These are phyloP conservation scores for Maccullochella peelii DNA, from an alignment of 2,113 vertebrate genomes.

Conservation along the genomic window DNA sequence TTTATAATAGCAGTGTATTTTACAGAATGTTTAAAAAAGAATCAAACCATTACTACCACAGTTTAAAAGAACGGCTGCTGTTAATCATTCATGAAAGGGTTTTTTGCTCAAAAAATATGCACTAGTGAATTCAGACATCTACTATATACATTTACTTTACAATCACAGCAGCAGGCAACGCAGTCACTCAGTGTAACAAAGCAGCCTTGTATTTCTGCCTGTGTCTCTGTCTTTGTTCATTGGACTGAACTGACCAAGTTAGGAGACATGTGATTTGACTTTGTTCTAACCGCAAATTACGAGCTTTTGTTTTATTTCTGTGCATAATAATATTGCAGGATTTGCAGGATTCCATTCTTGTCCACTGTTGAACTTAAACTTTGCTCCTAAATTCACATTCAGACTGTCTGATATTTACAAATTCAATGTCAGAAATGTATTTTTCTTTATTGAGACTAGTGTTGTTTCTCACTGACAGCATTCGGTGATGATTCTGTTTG, in stretches of 20 bases:
- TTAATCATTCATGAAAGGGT: constrained; percentile 40
- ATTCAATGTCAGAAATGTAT: neutral
- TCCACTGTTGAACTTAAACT: neutral
- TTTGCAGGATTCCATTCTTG: neutral
- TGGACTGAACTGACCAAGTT: constrained; percentile 15
- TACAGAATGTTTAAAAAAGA: constrained; percentile 43
- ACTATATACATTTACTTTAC: constrained; percentile 73
- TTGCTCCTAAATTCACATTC: constrained; percentile 11
- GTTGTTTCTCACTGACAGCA: neutral
- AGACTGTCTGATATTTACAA: neutral
- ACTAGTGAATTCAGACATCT: constrained; percentile 35
- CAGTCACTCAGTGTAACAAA: constrained; percentile 35
- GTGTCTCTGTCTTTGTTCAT: constrained; percentile 29
- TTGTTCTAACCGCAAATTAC: neutral
- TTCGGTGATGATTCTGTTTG: no score
- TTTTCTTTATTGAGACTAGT: neutral
- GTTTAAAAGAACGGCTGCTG: constrained; percentile 6
- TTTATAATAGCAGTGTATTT: constrained; percentile 38
- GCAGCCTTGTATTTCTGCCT: neutral
- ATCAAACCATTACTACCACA: constrained; percentile 5
- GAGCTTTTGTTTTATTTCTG: neutral
- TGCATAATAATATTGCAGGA: neutral
- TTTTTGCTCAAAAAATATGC: constrained; percentile 28
- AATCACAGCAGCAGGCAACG: constrained; percentile 50
- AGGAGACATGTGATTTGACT: constrained; percentile 3